Conservation (phyloP, 2,113 vertebrate genomes). For the Okapia johnstoni region DNA sequence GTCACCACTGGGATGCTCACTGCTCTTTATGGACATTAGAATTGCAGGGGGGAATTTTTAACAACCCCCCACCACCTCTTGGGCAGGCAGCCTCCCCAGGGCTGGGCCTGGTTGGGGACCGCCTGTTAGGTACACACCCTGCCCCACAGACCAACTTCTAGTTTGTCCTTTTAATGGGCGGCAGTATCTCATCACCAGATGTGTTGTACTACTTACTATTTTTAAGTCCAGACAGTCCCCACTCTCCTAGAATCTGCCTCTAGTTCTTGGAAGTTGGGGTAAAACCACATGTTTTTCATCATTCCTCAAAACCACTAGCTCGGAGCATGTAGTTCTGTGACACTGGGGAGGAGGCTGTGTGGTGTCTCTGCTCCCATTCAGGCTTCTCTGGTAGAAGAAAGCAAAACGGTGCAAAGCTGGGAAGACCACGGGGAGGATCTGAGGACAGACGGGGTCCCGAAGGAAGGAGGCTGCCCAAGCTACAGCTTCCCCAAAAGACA, state of each 20-base stretch:
- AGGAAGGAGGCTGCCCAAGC: neutral
- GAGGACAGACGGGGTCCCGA: neutral
- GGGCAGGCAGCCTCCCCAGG: too few relatives aligned
- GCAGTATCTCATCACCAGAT: neutral
- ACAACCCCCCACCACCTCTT: neutral
- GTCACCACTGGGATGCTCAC: neutral
- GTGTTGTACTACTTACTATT: neutral
- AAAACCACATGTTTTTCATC: conserved; percentile 51
- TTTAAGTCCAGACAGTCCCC: conserved; percentile 11
- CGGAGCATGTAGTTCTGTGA: neutral
- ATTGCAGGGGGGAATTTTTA: neutral
- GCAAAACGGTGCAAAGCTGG: neutral
- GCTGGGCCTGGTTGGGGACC: too few relatives aligned
- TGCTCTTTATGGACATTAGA: neutral
- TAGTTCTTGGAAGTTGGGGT: conserved; percentile 44
- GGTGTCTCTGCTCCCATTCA: neutral
- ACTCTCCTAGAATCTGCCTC: conserved; percentile 1
- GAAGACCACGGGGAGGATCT: neutral
- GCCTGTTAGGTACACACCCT: too few relatives aligned
- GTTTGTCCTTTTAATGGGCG: neutral
- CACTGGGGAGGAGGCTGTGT: neutral
- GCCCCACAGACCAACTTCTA: neutral
- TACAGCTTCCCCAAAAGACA: too few relatives aligned
- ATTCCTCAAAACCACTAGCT: conserved; percentile 7
- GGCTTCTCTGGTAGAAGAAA: neutral